Percentiles rank a stretch among this genome's conserved stretches.
Conservation (phyloP, 2,888 invertebrate genomes). For the Leptogaster cylindrica region DNA sequence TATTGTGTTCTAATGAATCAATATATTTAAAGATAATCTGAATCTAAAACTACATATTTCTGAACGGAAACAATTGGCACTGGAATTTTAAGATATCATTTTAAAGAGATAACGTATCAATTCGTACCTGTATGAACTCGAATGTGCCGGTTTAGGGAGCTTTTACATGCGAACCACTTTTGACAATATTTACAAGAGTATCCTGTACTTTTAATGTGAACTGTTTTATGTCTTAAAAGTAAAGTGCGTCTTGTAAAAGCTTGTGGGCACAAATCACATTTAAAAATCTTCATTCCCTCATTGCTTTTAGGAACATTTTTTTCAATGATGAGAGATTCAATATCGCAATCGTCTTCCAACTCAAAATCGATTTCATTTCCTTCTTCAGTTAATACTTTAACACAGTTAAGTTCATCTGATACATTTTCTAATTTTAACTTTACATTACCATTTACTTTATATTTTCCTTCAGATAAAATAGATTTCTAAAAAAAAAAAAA, state of each 20-base stretch:
- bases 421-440: slow-evolving; percentile 56
- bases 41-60: too few species aligned
- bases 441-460: slow-evolving; percentile 57
- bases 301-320: slow-evolving; percentile 42
- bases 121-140: slow-evolving; percentile 70
- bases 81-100: neutral
- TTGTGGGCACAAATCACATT: slow-evolving; percentile 69
- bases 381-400: slow-evolving; percentile 62
- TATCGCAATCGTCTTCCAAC: slow-evolving; percentile 54
- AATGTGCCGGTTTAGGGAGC: slow-evolving; percentile 73
- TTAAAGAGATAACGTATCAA: neutral
- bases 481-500: slow-evolving; percentile 1
- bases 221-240: slow-evolving; percentile 68
- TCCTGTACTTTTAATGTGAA: slow-evolving; percentile 67
- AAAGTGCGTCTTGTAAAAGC: slow-evolving; percentile 68
- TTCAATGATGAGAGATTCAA: slow-evolving; percentile 47
- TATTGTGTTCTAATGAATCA: too few species aligned
- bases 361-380: slow-evolving; percentile 64
- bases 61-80: too few species aligned
- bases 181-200: slow-evolving; percentile 67
- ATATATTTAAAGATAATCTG: too few species aligned
- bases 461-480: slow-evolving; percentile 30
- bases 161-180: slow-evolving; percentile 71
- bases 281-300: slow-evolving; percentile 65
- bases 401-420: slow-evolving; percentile 50